Evolutionary conservation across 2,113 vertebrate species (phyloP), one percentile per base, ranked within the genome.

Genomic region (Orcinus orca): DNA sequence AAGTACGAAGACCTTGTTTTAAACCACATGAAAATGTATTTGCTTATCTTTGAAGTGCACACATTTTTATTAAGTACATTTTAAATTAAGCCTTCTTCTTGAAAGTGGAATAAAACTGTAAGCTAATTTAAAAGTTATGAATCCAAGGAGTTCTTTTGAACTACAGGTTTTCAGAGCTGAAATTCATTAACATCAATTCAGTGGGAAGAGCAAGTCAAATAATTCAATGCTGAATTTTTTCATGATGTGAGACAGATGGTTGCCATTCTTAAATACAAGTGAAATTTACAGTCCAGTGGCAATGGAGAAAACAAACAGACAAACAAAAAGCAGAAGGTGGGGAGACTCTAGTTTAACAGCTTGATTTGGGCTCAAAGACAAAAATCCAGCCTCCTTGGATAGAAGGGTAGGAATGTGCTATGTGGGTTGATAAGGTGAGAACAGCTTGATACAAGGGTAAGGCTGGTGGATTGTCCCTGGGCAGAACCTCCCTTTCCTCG

Each of bases 41-140:
- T 85, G 29, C 94, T 97, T 97, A 94, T 97, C 91, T 96, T 86
- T 71, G 41, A 96, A 96, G 25, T 93, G 20, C 62, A 92, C 17
- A 68, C 6, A 60, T 90, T 93, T 92, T 63, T 82, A 83, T 88
- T 38, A 81, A 97, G 55, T 62, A 38, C 21, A 33, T 86, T 88
- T 96, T 82, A 93, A 88, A 90, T 77, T 88, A 95, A 93, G 14
- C 11, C 18, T 41, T 79, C 29, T 85, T 85, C 47, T 58, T 81
- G 47, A 80, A 80, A 60, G 41, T 80, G 14, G 94, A 93, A 88
- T 36, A 36, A 97, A 94, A 88, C 31, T 67, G 23, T 68, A 70
- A 97, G 88, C 62, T 80, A 83, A 95, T 94, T 97, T 82, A 36
- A 90, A 94, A 94, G 38, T 74, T 70, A 86, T 67, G 62, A 88